Base-by-base conservation (phyloP, 30 jellyfish, hydroid and myxozoan species). In the Catostylus mosaicus region DNA sequence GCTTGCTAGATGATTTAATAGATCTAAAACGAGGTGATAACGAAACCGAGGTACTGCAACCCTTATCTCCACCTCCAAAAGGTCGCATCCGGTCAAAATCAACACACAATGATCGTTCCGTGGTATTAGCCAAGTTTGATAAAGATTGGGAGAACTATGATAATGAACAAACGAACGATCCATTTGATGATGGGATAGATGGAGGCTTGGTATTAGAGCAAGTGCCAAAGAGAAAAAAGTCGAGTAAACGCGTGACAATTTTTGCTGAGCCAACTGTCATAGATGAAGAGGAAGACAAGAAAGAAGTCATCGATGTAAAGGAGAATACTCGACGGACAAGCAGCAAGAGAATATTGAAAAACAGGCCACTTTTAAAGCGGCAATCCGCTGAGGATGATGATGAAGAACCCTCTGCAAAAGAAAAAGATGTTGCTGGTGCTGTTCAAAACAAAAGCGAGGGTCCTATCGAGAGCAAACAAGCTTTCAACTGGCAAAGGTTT, bases 141-240 rank as follows among this genome's bases (percentile, higher is more conserved):
- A 57, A 70, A 71, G 78, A 82, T 27, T 82, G 92, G 92, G 73
- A 82, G 70, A 63, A 56, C 36, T 82, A 82, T 30, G 92, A 82
- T 40, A 29, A 68, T 33, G 70, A 14, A 18, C 26, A 62, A 0
- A 12, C 40, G 32, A 32, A n/a, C 2, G 63, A 51, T 31, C 50
- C 60, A 0, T 54, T 37, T 36, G 50, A 31, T 14, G 86, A 74
- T 30, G 80, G 20, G 37, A 45, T 23, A 1, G 86, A 70, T 36
- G 73, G 92, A 16, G 23, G 51, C 85, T 18, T 50, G 26, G 46
- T 62, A 23, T 31, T 1, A 37, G 73, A 57, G 54, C 22, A 38
- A 11, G 16, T 38, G 20, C 34, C 75, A 43, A 72, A 47, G 43
- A 48, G 86, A 37, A 52, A 56, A n/a, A 46, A 70, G 20, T 82